Percentiles rank a stretch among this genome's conserved stretches.
Conservation (phyloP, 2,113 vertebrate species). For the Daboia siamensis region DNA sequence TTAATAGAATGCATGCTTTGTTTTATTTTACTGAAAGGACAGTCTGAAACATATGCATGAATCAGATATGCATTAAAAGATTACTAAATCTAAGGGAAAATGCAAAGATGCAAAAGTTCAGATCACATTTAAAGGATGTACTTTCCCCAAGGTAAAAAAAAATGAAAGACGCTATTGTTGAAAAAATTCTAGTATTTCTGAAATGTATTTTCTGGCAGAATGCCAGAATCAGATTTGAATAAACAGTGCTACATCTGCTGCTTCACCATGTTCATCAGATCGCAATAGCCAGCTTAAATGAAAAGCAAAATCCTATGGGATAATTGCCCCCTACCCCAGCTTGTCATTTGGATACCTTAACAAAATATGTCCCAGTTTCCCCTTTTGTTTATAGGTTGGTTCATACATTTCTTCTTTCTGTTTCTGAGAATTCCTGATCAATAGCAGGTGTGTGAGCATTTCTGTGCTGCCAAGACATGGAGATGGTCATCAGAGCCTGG, state of each 20-base stretch:
- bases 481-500: background rate
- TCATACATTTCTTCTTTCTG: background rate
- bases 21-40: background rate
- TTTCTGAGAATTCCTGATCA: background rate
- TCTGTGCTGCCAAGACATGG: background rate
- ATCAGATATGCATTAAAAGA: background rate
- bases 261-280: background rate
- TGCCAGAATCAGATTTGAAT: background rate
- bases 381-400: background rate
- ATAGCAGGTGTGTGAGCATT: background rate
- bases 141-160: background rate
- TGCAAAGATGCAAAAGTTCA: background rate
- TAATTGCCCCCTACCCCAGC: background rate
- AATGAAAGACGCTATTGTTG: background rate
- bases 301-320: background rate
- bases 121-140: background rate
- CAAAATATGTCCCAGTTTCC: background rate
- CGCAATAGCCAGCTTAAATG: background rate
- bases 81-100: background rate
- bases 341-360: background rate
- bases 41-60: background rate
- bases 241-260: background rate
- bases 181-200: too few species aligned
- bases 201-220: background rate
- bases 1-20: background rate